These are phyloP conservation scores for Drosophila neonasuta DNA, from an alignment of 2,888 invertebrate genomes.

Conservation along the genomic window DNA sequence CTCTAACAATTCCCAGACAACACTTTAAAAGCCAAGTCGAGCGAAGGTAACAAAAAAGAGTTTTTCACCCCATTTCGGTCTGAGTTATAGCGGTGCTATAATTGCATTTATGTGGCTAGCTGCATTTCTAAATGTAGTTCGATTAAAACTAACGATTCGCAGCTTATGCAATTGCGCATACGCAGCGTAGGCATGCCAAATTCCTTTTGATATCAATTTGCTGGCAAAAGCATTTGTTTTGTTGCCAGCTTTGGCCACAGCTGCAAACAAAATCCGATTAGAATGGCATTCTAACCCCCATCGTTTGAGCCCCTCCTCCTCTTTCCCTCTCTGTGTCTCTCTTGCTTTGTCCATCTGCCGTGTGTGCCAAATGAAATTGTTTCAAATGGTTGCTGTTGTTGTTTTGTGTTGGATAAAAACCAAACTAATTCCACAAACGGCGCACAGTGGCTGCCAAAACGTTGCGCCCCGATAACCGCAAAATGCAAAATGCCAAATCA, in stretches of 20 bases:
- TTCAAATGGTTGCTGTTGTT: slow-evolving; percentile 53
- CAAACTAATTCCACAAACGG: slow-evolving; percentile 29
- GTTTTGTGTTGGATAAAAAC: slow-evolving; percentile 16
- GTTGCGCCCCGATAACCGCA: background rate
- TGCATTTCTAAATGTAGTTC: slow-evolving; percentile 64
- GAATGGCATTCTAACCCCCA: slow-evolving; percentile 59
- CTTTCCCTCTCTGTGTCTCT: background rate
- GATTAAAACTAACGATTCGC: slow-evolving; percentile 57
- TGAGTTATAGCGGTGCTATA: slow-evolving; percentile 65
- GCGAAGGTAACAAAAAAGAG: slow-evolving; percentile 41
- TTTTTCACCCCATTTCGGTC: slow-evolving; percentile 15
- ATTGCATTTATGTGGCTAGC: slow-evolving; percentile 71
- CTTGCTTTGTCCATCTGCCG: slow-evolving; percentile 24
- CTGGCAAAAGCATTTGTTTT: slow-evolving; percentile 60
- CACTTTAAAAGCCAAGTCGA: slow-evolving; percentile 58
- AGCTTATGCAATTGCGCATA: slow-evolving; percentile 72
- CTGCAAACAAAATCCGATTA: slow-evolving; percentile 74
- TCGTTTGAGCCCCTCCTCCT: slow-evolving; percentile 5
- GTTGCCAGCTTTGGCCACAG: slow-evolving; percentile 58
- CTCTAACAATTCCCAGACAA: slow-evolving; percentile 57
- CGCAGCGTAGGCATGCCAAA: slow-evolving; percentile 63
- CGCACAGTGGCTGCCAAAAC: slow-evolving; percentile 39
- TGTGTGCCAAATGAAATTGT: slow-evolving; percentile 62
- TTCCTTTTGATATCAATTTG: slow-evolving; percentile 73
- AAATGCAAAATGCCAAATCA: slow-evolving; percentile 36